These are phyloP conservation scores for Brachirus orientalis DNA, from an alignment of 2,113 vertebrate species.

Conservation along the genomic window DNA sequence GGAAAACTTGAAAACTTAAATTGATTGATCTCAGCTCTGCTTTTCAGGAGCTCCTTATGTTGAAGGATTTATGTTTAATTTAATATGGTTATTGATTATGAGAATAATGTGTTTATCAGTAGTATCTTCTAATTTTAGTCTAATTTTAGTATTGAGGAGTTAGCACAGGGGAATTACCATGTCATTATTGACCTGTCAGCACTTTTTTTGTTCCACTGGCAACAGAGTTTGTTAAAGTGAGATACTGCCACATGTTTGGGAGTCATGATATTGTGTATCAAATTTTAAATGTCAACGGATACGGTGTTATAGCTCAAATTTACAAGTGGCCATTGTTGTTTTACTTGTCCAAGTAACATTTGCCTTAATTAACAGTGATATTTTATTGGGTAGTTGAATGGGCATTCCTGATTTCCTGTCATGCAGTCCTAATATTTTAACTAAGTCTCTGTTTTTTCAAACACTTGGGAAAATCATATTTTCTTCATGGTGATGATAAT, in stretches of 20 bases:
- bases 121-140: not conserved
- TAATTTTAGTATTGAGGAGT: too few relatives aligned
- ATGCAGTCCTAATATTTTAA: not conserved
- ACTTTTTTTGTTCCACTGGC: conserved; percentile 5
- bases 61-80: conserved; percentile 5
- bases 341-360: not conserved
- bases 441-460: conserved; percentile 10
- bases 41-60: not conserved
- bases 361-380: not conserved
- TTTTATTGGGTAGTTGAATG: not conserved
- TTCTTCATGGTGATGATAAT: conserved; percentile 27
- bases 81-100: not conserved
- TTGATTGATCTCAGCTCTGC: conserved; percentile 13
- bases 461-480: conserved; percentile 17
- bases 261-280: not conserved
- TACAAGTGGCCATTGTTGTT: not conserved
- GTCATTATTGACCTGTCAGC: not conserved
- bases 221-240: not conserved
- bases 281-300: conserved; percentile 3
- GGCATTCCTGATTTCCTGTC: not conserved
- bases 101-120: not conserved
- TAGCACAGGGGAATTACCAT: too few relatives aligned
- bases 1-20: conserved; percentile 8
- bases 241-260: conserved; percentile 1
- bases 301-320: not conserved